Evolutionary conservation across 2,888 invertebrate genomes (phyloP).

Genomic region (Agriotes lineatus): DNA sequence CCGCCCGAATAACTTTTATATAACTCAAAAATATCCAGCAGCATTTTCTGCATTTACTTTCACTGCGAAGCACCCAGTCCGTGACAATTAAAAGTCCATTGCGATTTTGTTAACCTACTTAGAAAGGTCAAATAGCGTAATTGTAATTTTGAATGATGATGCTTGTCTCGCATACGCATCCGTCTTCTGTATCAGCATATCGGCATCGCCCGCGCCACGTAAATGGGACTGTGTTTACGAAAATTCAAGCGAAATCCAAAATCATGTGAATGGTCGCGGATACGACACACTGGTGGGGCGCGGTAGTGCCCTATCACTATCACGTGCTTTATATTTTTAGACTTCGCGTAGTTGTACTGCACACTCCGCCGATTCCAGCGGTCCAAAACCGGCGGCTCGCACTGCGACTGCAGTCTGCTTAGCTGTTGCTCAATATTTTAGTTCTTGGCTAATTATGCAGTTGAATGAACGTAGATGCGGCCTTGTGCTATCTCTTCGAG

Average conservation of each 20-base stretch:
- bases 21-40: too few relatives aligned
- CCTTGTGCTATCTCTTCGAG: not conserved
- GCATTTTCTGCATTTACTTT: not conserved
- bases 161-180: not conserved
- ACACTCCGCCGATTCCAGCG: conserved; percentile 33
- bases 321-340: conserved; percentile 50
- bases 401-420: not conserved
- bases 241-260: conserved; percentile 6
- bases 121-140: conserved; percentile 18
- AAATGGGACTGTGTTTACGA: conserved; percentile 5
- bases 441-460: not conserved
- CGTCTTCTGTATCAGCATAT: not conserved
- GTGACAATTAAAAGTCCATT: conserved; percentile 1
- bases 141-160: conserved; percentile 4
- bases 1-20: too few relatives aligned
- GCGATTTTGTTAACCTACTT: conserved; percentile 15
- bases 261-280: conserved; percentile 37
- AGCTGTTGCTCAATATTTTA: not conserved
- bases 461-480: conserved; percentile 6
- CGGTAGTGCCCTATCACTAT: conserved; percentile 43
- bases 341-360: conserved; percentile 49
- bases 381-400: conserved; percentile 28
- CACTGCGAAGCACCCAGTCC: not conserved
- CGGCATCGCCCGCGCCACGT: not conserved
- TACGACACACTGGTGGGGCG: conserved; percentile 33